Conservation (phyloP, 2,797 vertebrate species). For the Mionectes olivaceus region DNA sequence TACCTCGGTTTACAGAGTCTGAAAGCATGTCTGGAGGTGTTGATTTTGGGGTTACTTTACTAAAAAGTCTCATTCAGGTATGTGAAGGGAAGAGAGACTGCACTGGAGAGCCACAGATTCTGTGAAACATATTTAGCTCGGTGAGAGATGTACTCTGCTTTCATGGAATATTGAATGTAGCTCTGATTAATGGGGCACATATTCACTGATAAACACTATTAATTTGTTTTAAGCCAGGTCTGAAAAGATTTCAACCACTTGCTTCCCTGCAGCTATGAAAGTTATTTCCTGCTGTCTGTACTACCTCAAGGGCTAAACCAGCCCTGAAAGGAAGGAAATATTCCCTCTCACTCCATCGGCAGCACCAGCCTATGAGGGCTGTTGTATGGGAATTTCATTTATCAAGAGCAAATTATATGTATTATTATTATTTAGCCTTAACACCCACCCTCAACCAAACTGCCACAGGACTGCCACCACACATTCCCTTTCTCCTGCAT, state of each 20-base stretch:
- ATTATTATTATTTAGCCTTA: conserved; percentile 12
- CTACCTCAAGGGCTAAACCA: conserved; percentile 28
- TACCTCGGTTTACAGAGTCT: background rate
- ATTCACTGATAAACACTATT: conserved; percentile 61
- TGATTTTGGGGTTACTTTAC: background rate
- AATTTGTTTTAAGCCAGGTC: conserved; percentile 65
- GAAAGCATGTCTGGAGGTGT: background rate
- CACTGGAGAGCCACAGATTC: background rate
- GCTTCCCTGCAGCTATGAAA: conserved; percentile 20
- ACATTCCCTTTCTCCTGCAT: background rate
- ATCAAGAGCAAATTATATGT: conserved; percentile 16
- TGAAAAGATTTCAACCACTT: conserved; percentile 49
- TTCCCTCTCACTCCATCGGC: background rate
- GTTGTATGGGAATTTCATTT: conserved; percentile 33
- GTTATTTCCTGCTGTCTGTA: conserved; percentile 42
- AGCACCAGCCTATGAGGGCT: background rate
- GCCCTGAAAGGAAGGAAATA: conserved; percentile 45
- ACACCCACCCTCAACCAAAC: background rate
- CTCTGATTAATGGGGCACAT: conserved; percentile 60
- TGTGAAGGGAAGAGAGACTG: background rate
- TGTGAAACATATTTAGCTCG: background rate
- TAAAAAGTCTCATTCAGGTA: background rate
- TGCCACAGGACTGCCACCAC: background rate
- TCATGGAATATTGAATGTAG: conserved; percentile 35
- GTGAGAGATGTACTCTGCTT: conserved; percentile 55